A percentile compares a stretch with the other conserved stretches of the same genome.
phyloP scores from a whole-genome alignment of 2,113 vertebrate species.

The Notothenia rossii region DNA sequence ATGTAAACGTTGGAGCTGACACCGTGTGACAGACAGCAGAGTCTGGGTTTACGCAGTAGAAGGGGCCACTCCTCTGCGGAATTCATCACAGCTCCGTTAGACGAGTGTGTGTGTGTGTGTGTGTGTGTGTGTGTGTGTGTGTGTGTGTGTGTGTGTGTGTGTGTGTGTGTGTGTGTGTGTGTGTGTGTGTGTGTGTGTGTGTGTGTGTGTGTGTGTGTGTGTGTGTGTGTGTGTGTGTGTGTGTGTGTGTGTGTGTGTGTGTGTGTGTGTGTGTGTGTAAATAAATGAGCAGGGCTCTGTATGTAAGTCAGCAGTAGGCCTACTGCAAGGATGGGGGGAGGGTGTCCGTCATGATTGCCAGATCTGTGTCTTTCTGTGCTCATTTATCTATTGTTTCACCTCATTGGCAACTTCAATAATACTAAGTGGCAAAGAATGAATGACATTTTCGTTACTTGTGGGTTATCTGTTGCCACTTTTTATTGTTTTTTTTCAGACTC shows the following conservation, averaged over 20 bases:
- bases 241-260: neutral
- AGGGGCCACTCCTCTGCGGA: conserved; percentile 73
- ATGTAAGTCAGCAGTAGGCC: neutral
- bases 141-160: neutral
- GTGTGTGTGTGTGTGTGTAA: neutral
- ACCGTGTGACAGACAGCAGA: conserved; percentile 16
- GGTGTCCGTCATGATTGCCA: neutral
- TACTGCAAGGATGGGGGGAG: conserved; percentile 11
- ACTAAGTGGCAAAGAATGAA: too few relatives aligned
- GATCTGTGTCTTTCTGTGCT: too few relatives aligned
- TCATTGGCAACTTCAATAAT: neutral
- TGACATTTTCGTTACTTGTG: too few relatives aligned
- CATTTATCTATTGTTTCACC: neutral
- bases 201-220: neutral
- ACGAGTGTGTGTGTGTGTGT: neutral
- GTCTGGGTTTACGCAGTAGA: conserved; percentile 29
- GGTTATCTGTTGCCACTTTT: too few relatives aligned
- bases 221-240: neutral
- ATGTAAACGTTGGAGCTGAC: conserved; percentile 15
- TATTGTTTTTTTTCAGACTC: too few relatives aligned
- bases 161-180: neutral
- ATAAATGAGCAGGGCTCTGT: conserved; percentile 3
- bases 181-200: neutral
- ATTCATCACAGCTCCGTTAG: conserved; percentile 71
- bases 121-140: neutral